Evolutionary conservation across 30 jellyfish, hydroid and myxozoan species (phyloP).

Genomic region (Aurelia aurita): DNA sequence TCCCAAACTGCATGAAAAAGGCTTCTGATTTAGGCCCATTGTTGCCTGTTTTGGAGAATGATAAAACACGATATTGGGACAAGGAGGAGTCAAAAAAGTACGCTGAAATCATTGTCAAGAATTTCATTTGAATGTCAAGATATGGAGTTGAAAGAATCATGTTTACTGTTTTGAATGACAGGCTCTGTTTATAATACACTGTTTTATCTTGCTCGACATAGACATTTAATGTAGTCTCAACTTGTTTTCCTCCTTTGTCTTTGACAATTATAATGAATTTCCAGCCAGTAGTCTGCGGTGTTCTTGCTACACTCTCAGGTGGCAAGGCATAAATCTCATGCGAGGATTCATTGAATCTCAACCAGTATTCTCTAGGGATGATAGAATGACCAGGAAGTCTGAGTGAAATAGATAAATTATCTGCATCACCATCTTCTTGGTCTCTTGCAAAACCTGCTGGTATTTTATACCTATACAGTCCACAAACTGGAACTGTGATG

Average conservation of each 20-base stretch:
- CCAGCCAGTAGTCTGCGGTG: slow-evolving; percentile 62
- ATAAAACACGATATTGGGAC: slow-evolving; percentile 63
- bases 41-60: slow-evolving; percentile 36
- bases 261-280: slow-evolving; percentile 29
- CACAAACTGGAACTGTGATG: slow-evolving; percentile 75
- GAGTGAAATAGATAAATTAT: slow-evolving; percentile 62
- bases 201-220: slow-evolving; percentile 10
- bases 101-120: slow-evolving; percentile 58
- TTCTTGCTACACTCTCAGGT: slow-evolving; percentile 46
- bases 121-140: slow-evolving; percentile 68
- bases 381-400: slow-evolving; percentile 24
- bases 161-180: slow-evolving; percentile 55
- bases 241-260: slow-evolving; percentile 71
- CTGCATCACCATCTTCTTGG: slow-evolving; percentile 71
- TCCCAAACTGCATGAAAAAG: slow-evolving; percentile 55
- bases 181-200: slow-evolving; percentile 15
- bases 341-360: slow-evolving; percentile 63
- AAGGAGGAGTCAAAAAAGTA: slow-evolving; percentile 35
- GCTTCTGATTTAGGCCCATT: slow-evolving; percentile 57
- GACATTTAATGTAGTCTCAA: slow-evolving; percentile 27
- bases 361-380: slow-evolving; percentile 77
- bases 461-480: slow-evolving; percentile 50
- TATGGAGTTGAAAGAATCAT: slow-evolving; percentile 31
- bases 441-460: slow-evolving; percentile 77
- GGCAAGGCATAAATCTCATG: slow-evolving; percentile 81